A percentile compares a stretch with the other conserved stretches of the same genome.
Evolutionary conservation across 2,797 vertebrate species (phyloP).

Genomic region (Tauraco hartlaubi): DNA sequence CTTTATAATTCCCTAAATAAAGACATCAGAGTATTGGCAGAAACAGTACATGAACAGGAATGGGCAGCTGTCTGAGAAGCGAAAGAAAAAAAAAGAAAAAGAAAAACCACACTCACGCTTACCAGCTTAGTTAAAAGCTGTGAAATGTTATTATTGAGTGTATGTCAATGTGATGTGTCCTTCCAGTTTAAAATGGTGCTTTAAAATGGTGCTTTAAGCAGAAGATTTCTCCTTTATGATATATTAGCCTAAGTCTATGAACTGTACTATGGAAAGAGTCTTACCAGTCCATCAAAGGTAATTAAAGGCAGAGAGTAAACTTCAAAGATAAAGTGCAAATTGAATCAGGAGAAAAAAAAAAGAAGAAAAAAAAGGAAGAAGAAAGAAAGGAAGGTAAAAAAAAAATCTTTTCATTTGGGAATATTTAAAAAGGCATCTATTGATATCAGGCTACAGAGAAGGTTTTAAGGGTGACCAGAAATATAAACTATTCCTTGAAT

Average conservation of each 20-base stretch:
- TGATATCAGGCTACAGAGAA: not conserved
- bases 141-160: slow-evolving; percentile 74
- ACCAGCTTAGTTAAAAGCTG: slow-evolving; percentile 75
- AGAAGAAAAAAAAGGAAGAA: not conserved
- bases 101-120: not conserved
- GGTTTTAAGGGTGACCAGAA: slow-evolving; percentile 16
- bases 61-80: slow-evolving; percentile 58
- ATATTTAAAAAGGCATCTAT: slow-evolving; percentile 56
- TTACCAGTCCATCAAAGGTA: slow-evolving; percentile 76
- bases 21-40: slow-evolving; percentile 77
- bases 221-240: slow-evolving; percentile 74
- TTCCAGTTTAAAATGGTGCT: slow-evolving; percentile 75
- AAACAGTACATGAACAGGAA: slow-evolving; percentile 67
- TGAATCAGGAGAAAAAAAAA: not conserved
- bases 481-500: not conserved
- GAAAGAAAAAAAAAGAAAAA: not conserved
- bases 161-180: slow-evolving; percentile 69
- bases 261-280: slow-evolving; percentile 53
- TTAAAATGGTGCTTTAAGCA: slow-evolving; percentile 74
- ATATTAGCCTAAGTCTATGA: slow-evolving; percentile 73
- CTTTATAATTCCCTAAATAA: slow-evolving; percentile 81
- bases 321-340: slow-evolving; percentile 76
- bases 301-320: slow-evolving; percentile 77
- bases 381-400: not conserved
- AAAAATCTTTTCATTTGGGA: slow-evolving; percentile 29